Conservation (phyloP, 2,888 invertebrate genomes). For the Vanessa cardui region DNA sequence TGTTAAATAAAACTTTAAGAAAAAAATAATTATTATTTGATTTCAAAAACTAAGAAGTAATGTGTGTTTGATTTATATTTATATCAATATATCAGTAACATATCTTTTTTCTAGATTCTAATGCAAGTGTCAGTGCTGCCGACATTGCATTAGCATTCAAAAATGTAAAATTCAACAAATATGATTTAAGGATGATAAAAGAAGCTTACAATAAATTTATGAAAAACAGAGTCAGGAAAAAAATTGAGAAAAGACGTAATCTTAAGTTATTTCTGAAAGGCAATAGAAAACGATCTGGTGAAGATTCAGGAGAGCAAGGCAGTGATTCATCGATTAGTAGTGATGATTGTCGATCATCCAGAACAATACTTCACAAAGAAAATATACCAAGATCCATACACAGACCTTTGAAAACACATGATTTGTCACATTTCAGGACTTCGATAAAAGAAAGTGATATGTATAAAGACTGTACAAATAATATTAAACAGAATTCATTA, state of each 20-base stretch:
- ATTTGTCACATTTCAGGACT: constrained; percentile 47
- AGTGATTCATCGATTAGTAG: constrained; percentile 69
- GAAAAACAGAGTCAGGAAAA: constrained; percentile 51
- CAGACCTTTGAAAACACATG: constrained; percentile 50
- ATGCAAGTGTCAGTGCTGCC: constrained; percentile 56
- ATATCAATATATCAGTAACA: too few species aligned
- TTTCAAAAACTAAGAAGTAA: too few species aligned
- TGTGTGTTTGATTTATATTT: too few species aligned
- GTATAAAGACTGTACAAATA: constrained; percentile 52
- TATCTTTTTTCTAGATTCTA: constrained; percentile 58
- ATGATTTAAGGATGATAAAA: constrained; percentile 58
- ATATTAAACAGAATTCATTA: constrained; percentile 50
- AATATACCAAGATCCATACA: constrained; percentile 46
- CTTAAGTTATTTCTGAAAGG: constrained; percentile 52
- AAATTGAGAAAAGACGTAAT: constrained; percentile 59
- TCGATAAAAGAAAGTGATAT: constrained; percentile 49
- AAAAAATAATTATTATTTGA: too few species aligned
- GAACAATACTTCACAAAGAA: constrained; percentile 48
- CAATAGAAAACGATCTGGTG: constrained; percentile 51
- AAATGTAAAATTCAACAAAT: constrained; percentile 55
- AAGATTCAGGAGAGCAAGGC: constrained; percentile 65
- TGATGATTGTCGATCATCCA: constrained; percentile 60
- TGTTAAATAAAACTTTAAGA: too few species aligned
- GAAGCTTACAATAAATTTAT: constrained; percentile 56
- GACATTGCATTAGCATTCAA: constrained; percentile 61